Percentiles rank a stretch among this genome's conserved stretches.
Conservation (phyloP, 2,888 invertebrate genomes). For the Notocelia uddmanniana region DNA sequence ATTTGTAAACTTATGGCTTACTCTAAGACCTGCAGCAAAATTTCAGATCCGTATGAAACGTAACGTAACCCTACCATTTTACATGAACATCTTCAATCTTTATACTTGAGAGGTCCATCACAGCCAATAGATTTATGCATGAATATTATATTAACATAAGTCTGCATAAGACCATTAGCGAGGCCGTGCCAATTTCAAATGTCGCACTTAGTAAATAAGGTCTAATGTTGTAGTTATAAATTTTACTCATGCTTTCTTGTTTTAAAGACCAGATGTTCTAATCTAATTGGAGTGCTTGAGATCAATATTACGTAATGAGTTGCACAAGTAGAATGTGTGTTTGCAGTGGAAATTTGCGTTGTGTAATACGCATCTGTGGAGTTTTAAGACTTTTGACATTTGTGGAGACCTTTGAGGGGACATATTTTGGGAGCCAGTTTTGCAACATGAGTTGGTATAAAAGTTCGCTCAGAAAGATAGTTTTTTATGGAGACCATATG, state of each 20-base stretch:
- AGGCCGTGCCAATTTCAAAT: slow-evolving; percentile 1
- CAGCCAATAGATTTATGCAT: not conserved
- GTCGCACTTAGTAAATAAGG: not conserved
- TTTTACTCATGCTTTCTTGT: not conserved
- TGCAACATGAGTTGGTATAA: not conserved
- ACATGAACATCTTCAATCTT: not conserved
- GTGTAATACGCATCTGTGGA: slow-evolving; percentile 14
- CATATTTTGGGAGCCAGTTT: slow-evolving; percentile 24
- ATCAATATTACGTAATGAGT: slow-evolving; percentile 43
- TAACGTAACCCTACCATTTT: slow-evolving; percentile 1
- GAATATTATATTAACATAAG: not conserved
- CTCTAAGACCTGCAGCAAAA: not conserved
- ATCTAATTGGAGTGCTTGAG: slow-evolving; percentile 36
- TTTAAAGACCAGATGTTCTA: slow-evolving; percentile 21
- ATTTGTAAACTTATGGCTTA: no score
- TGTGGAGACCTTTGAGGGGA: slow-evolving; percentile 25
- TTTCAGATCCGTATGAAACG: not conserved
- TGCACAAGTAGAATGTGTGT: slow-evolving; percentile 31
- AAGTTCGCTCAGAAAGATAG: not conserved
- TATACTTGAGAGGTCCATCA: not conserved
- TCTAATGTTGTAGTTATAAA: not conserved
- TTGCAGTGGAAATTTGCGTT: slow-evolving; percentile 9
- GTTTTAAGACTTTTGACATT: slow-evolving; percentile 17
- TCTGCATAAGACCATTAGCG: not conserved
- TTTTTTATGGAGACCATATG: not conserved